Evolutionary conservation across 2,888 invertebrate genomes (phyloP).

Genomic region (Synergus umbraculus): DNA sequence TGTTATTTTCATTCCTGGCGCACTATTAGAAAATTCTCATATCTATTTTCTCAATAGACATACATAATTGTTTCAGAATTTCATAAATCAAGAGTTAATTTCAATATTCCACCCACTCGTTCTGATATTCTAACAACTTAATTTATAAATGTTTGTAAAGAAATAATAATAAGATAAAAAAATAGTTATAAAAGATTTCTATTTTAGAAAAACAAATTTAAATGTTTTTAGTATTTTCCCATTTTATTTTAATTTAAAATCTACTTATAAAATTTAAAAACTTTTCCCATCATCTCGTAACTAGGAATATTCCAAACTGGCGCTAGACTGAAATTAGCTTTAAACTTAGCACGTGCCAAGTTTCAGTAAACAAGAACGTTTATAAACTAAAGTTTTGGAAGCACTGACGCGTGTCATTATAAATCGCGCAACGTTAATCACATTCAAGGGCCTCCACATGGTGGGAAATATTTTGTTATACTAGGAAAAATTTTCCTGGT

Average conservation of each 20-base stretch:
- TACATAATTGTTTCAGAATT: neutral
- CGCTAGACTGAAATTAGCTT: slow-evolving; percentile 2
- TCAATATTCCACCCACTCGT: neutral
- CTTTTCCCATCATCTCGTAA: neutral
- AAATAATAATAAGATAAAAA: neutral
- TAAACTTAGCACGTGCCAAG: slow-evolving; percentile 5
- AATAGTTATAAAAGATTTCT: neutral
- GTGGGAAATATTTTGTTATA: neutral
- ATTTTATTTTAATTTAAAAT: neutral
- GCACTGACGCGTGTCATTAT: neutral
- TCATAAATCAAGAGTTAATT: neutral
- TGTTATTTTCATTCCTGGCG: slow-evolving; percentile 47
- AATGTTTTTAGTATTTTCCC: neutral
- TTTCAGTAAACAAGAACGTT: slow-evolving; percentile 16
- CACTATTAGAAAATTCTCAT: neutral
- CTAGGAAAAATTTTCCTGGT: neutral
- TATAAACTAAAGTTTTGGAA: neutral
- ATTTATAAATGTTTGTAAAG: neutral
- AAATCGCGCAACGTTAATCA: neutral
- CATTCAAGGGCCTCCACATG: neutral
- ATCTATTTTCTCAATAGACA: neutral
- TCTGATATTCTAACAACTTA: neutral
- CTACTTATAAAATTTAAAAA: neutral
- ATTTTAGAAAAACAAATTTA: neutral
- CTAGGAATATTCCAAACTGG: slow-evolving; percentile 5